These are phyloP conservation scores for Tringa solitaria DNA, from an alignment of 2,113 vertebrate genomes.

Conservation along the genomic window DNA sequence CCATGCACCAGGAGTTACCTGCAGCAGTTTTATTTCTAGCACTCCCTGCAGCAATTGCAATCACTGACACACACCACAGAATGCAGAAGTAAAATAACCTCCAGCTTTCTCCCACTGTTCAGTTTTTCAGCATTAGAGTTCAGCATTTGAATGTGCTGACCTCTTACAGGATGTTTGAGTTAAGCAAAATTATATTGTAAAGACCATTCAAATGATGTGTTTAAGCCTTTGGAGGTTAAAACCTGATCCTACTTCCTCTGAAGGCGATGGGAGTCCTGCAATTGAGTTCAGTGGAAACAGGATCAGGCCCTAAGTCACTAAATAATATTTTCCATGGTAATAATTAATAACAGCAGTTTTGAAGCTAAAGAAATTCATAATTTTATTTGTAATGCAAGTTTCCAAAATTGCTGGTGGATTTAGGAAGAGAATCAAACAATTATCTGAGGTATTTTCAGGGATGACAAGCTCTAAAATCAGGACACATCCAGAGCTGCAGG, in stretches of 20 bases:
- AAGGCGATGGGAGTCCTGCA: background rate
- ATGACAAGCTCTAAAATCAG: constrained; percentile 63
- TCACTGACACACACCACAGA: background rate
- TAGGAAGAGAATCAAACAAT: constrained; percentile 62
- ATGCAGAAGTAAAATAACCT: background rate
- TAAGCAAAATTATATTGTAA: constrained; percentile 7
- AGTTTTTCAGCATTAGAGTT: background rate
- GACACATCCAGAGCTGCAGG: constrained; percentile 49
- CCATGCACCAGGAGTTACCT: background rate
- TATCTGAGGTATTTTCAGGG: constrained; percentile 21
- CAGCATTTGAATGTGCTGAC: background rate
- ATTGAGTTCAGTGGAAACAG: background rate
- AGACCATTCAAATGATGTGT: background rate
- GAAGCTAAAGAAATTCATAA: constrained; percentile 27
- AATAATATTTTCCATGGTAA: constrained; percentile 71
- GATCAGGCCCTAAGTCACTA: constrained; percentile 60
- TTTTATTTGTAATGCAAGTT: constrained; percentile 44
- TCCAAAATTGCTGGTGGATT: constrained; percentile 56
- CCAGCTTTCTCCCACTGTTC: background rate
- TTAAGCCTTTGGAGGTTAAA: constrained; percentile 38
- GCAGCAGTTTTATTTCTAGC: background rate
- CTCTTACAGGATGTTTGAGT: background rate
- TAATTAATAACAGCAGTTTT: constrained; percentile 67
- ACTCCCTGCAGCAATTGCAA: background rate
- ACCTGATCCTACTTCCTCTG: background rate